A percentile compares a stretch with the other conserved stretches of the same genome.
Conservation (phyloP, 2,888 invertebrate genomes). For the Panorpa germanica region DNA sequence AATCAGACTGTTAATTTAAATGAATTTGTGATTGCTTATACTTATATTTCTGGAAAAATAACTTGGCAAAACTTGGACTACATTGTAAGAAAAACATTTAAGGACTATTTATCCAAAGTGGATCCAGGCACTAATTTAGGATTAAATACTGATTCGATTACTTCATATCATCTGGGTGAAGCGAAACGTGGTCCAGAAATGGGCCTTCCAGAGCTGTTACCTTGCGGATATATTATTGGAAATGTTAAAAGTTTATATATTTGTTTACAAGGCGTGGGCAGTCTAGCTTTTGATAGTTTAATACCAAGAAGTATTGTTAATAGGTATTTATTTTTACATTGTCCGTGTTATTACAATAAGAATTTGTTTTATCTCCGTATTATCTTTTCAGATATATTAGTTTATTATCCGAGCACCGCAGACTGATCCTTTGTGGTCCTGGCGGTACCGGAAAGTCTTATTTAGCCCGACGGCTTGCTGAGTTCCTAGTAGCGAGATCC, state of each 20-base stretch:
- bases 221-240: constrained; percentile 85
- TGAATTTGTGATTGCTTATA: constrained; percentile 70
- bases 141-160: constrained; percentile 67
- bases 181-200: constrained; percentile 62
- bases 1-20: constrained; percentile 38
- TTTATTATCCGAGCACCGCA: constrained; percentile 77
- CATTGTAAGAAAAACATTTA: constrained; percentile 78
- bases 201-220: constrained; percentile 73
- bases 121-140: constrained; percentile 86
- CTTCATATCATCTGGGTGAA: constrained; percentile 87
- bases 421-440: constrained; percentile 91
- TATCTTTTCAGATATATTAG: constrained; percentile 42
- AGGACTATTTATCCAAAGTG: constrained; percentile 81
- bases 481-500: constrained; percentile 72
- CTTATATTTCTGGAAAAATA: constrained; percentile 81
- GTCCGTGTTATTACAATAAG: neutral
- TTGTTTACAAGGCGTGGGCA: constrained; percentile 72
- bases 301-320: constrained; percentile 94
- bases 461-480: constrained; percentile 83
- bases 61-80: constrained; percentile 91
- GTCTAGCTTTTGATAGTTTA: constrained; percentile 84
- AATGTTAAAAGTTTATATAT: constrained; percentile 73
- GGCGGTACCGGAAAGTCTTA: constrained; percentile 95
- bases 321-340: constrained; percentile 33
- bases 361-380: constrained; percentile 4